Evolutionary conservation across 2,888 invertebrate species (phyloP).

Genomic region (Pantelozetes paolii): DNA sequence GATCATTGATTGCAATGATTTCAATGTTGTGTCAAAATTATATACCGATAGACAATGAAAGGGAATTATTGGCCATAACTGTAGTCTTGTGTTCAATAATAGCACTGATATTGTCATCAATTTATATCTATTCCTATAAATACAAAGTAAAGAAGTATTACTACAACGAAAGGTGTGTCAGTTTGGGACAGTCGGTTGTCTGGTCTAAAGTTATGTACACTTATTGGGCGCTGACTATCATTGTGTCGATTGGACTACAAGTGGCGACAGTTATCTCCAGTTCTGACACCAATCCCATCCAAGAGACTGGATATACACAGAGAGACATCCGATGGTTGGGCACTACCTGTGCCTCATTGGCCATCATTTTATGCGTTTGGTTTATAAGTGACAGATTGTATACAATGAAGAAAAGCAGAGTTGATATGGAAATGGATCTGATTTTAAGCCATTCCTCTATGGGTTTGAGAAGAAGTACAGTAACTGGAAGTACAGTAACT

Average conservation of each 20-base stretch:
- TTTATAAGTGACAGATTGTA: too few relatives aligned
- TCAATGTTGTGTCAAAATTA: too few relatives aligned
- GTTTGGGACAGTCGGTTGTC: not conserved
- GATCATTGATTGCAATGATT: not conserved
- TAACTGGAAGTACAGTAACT: too few relatives aligned
- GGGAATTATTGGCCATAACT: too few relatives aligned
- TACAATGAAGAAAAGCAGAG: too few relatives aligned
- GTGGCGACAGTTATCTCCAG: too few relatives aligned
- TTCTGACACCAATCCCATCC: not conserved
- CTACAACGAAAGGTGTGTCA: not conserved
- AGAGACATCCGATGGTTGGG: not conserved
- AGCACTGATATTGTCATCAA: not conserved
- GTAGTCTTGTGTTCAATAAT: not conserved
- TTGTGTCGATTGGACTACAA: not conserved
- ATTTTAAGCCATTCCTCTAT: too few relatives aligned
- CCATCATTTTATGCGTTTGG: not conserved
- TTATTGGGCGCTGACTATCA: too few relatives aligned
- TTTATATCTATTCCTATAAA: conserved; percentile 8
- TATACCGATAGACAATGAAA: not conserved
- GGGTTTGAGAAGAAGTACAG: too few relatives aligned
- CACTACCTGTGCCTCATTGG: not conserved
- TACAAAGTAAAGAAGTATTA: not conserved
- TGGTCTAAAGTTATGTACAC: too few relatives aligned
- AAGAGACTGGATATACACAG: not conserved
- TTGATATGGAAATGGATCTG: too few relatives aligned